Base-by-base conservation (phyloP, 2,888 invertebrate species). In the Ellobium chinense region DNA sequence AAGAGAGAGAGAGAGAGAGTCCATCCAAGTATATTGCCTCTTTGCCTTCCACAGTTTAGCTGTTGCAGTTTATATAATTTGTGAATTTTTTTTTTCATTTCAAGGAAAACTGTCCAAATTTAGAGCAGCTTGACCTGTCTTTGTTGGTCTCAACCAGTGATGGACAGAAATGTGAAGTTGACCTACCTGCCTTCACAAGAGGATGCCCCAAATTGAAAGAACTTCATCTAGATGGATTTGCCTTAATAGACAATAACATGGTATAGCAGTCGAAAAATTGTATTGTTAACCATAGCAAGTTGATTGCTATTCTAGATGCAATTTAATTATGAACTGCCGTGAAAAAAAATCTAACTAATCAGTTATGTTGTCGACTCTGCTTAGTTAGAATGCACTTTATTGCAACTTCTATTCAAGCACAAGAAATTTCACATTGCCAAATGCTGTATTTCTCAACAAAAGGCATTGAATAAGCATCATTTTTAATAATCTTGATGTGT, bases 61-160 rank as follows among this genome's bases (percentile, higher is more conserved):
- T n/a, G n/a, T n/a, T n/a, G n/a, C n/a, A 60, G 5, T 60, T 60
- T 21, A 7, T 60, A 24, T 60, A 60, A 60, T 60, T 60, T 9
- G n/a, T 60, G 7, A 7, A 7, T 60, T 60, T 24, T 24, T 9
- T 5, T 60, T 60, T 18, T 60, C 60, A 18, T 7, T n/a, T 60
- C 5, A 60, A 60, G 76, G 76, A 76, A 34, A 54, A 34, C 34
- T 78, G 78, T 24, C 70, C 78, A 18, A 60, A 70, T 46, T 46
- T 78, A n/a, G 70, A 78, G 34, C 46, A 70, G 54, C 62, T 78
- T 21, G 78, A 78, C 37, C n/a, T 77, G 12, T n/a, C n/a, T n/a
- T n/a, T n/a, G n/a, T n/a, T n/a, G n/a, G n/a, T 31, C 21, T 21
- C 29, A 1, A 18, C n/a, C 12, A 54, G 21, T 18, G 27, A 12